Evolutionary conservation across 2,113 vertebrate genomes (phyloP).

Genomic region (Eulemur rufifrons): DNA sequence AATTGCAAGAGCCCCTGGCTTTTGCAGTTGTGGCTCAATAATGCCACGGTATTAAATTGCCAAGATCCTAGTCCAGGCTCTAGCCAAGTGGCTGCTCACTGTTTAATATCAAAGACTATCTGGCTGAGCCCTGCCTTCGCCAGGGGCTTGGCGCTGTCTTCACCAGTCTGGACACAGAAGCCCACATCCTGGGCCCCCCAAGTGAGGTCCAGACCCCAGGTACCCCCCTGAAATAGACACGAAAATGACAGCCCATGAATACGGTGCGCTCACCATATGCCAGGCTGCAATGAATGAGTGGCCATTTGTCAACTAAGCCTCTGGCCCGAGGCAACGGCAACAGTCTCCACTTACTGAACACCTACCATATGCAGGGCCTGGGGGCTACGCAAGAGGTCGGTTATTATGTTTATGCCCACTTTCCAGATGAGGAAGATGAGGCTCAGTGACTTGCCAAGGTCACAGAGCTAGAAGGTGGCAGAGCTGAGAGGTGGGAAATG

Average conservation of each 20-base stretch:
- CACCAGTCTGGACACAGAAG: not conserved
- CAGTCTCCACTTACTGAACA: not conserved
- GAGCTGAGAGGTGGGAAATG: not conserved
- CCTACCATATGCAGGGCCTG: not conserved
- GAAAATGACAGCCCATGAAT: not conserved
- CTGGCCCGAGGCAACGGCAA: not conserved
- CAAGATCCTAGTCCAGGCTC: not conserved
- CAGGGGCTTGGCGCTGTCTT: not conserved
- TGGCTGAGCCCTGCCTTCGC: not conserved
- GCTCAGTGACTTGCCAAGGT: not conserved
- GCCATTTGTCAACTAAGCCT: not conserved
- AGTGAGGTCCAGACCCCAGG: not conserved
- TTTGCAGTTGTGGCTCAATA: not conserved
- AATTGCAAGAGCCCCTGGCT: not conserved
- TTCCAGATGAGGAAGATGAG: slow-evolving; percentile 1
- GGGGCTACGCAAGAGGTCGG: not conserved
- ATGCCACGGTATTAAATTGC: not conserved
- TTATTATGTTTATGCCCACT: not conserved
- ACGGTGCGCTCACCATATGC: not conserved
- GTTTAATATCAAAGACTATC: not conserved
- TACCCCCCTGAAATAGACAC: not conserved
- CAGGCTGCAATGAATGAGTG: not conserved
- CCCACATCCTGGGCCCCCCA: not conserved
- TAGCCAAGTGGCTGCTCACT: not conserved
- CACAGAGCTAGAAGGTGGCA: not conserved